Conservation (phyloP, 2,113 vertebrate species). For the Nycticryphes semicollaris region DNA sequence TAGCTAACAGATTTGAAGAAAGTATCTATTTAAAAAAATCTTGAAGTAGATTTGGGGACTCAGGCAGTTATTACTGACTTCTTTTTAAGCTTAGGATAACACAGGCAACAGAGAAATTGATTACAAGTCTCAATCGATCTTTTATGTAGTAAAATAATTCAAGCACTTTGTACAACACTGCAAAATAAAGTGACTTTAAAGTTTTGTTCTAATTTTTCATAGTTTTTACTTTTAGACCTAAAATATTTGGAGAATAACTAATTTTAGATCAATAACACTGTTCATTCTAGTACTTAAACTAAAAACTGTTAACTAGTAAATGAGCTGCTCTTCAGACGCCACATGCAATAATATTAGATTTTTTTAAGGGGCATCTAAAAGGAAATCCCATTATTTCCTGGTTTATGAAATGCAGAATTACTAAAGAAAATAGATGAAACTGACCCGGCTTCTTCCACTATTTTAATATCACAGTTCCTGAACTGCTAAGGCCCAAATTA, state of each 20-base stretch:
- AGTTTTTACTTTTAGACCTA: background rate
- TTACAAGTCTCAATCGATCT: background rate
- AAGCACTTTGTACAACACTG: background rate
- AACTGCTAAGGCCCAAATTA: background rate
- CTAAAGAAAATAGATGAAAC: background rate
- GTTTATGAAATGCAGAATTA: background rate
- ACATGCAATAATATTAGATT: background rate
- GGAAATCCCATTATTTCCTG: background rate
- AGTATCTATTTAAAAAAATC: background rate
- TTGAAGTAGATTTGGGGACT: background rate
- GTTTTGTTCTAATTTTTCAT: background rate
- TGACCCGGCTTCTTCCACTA: background rate
- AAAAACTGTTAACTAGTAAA: background rate
- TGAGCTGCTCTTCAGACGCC: background rate
- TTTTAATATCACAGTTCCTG: background rate
- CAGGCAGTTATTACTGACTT: background rate
- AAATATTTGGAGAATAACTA: background rate
- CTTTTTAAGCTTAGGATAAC: background rate
- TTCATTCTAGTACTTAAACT: background rate
- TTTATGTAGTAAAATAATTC: background rate
- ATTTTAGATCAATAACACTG: background rate
- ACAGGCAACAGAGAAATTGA: background rate
- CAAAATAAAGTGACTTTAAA: background rate
- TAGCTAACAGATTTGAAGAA: background rate
- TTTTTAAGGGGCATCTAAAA: background rate